Evolutionary conservation across 2,113 vertebrate species (phyloP).

Genomic region (Colaptes auratus): DNA sequence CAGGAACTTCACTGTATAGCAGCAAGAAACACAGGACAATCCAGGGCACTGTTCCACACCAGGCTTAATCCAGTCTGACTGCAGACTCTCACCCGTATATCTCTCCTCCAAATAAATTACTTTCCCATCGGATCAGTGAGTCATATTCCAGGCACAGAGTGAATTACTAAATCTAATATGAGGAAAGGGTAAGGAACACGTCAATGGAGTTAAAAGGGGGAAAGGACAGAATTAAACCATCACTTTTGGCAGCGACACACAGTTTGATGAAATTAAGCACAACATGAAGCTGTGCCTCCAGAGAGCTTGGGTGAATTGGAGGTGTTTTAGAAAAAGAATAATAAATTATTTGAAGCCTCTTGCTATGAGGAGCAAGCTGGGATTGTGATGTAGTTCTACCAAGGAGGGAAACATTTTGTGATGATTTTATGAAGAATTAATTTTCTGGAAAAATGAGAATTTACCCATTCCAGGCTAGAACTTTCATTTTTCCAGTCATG

Average conservation of each 20-base stretch:
- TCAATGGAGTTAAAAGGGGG: conserved; percentile 15
- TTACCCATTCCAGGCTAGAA: neutral
- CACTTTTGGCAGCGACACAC: neutral
- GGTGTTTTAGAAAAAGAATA: neutral
- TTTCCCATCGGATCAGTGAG: conserved; percentile 17
- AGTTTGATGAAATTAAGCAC: conserved; percentile 42
- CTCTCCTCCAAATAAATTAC: conserved; percentile 15
- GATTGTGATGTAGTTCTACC: neutral
- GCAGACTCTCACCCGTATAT: neutral
- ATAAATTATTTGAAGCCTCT: neutral
- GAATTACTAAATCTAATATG: neutral
- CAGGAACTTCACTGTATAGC: neutral
- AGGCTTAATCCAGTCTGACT: neutral
- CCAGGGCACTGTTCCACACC: neutral
- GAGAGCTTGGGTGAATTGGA: neutral
- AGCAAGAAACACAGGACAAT: neutral
- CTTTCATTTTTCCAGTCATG: neutral
- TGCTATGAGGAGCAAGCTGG: neutral
- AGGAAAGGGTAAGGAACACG: neutral
- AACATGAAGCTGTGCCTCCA: neutral
- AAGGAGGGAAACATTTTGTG: neutral
- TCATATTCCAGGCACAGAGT: neutral
- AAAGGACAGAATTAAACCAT: conserved; percentile 37
- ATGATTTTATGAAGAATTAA: neutral
- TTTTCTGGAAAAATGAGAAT: neutral